Evolutionary conservation across 2,888 invertebrate genomes (phyloP).

Genomic region (Eupithecia pulchellata): DNA sequence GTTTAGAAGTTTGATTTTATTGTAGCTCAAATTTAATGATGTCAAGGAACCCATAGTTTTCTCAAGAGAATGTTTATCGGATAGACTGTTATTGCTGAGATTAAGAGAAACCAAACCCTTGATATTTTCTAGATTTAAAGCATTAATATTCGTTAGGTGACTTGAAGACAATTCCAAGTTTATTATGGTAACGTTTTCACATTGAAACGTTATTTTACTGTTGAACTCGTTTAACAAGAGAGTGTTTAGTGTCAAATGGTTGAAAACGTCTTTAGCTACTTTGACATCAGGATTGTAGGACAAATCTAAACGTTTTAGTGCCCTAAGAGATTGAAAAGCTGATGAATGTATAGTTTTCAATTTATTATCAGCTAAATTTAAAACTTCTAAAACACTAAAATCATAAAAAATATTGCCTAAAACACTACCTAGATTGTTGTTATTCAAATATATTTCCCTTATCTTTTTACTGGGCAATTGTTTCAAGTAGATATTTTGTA

Average conservation of each 20-base stretch:
- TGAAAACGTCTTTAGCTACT: constrained; percentile 12
- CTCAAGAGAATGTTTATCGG: constrained; percentile 23
- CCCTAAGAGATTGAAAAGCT: constrained; percentile 16
- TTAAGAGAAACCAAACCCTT: constrained; percentile 16
- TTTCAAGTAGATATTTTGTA: constrained; percentile 20
- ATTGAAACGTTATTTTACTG: constrained; percentile 22
- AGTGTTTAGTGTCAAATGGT: constrained; percentile 5
- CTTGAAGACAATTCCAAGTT: constrained; percentile 25
- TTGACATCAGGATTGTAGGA: constrained; percentile 24
- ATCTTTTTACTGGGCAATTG: constrained; percentile 10
- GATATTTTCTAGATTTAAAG: constrained; percentile 11
- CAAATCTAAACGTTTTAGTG: constrained; percentile 19
- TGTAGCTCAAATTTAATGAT: constrained; percentile 25
- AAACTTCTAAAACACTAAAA: constrained; percentile 7
- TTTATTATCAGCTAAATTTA: constrained; percentile 23
- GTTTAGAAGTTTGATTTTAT: constrained; percentile 15
- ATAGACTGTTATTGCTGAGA: constrained; percentile 25
- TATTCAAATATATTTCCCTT: constrained; percentile 23
- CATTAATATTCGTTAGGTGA: constrained; percentile 20
- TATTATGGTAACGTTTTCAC: constrained; percentile 8
- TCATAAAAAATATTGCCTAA: constrained; percentile 12
- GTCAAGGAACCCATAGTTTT: constrained; percentile 1
- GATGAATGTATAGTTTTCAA: constrained; percentile 16
- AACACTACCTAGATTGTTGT: constrained; percentile 21
- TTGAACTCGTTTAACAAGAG: constrained; percentile 15